These are phyloP conservation scores for Lathronympha strigana DNA, from an alignment of 2,888 invertebrate species.

Conservation along the genomic window DNA sequence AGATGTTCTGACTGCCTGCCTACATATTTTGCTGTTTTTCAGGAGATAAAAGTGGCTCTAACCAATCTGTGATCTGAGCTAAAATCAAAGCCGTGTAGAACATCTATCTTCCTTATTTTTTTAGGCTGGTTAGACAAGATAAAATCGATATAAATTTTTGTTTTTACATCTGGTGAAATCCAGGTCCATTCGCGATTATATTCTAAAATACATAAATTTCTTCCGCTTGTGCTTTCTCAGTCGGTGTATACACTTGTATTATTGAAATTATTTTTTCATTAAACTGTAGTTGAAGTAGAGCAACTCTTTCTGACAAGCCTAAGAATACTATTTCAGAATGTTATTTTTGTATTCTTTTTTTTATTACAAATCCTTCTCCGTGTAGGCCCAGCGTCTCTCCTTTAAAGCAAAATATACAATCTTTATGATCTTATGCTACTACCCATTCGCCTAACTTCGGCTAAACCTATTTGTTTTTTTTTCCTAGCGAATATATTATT, in stretches of 20 bases:
- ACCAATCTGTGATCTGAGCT: slow-evolving; percentile 38
- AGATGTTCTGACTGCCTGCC: slow-evolving; percentile 22
- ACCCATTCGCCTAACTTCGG: slow-evolving; percentile 1
- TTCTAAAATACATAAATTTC: neutral
- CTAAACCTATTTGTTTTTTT: neutral
- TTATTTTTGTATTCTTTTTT: neutral
- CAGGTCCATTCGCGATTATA: slow-evolving; percentile 32
- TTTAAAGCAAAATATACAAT: slow-evolving; percentile 3
- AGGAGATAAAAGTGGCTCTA: slow-evolving; percentile 23
- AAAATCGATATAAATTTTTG: slow-evolving; percentile 25
- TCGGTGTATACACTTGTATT: neutral
- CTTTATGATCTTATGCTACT: neutral
- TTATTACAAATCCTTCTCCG: neutral
- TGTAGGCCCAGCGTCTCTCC: slow-evolving; percentile 1
- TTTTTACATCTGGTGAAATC: slow-evolving; percentile 26
- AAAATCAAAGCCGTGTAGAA: slow-evolving; percentile 36
- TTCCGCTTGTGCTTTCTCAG: neutral
- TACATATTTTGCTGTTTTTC: slow-evolving; percentile 24
- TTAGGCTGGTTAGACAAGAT: slow-evolving; percentile 33
- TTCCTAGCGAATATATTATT: neutral
- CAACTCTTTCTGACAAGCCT: neutral
- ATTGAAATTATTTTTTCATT: neutral
- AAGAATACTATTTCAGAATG: neutral
- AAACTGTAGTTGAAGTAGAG: neutral
- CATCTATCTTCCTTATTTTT: slow-evolving; percentile 31